Conservation (phyloP, 2,797 vertebrate genomes). For the Oophaga sylvatica region DNA sequence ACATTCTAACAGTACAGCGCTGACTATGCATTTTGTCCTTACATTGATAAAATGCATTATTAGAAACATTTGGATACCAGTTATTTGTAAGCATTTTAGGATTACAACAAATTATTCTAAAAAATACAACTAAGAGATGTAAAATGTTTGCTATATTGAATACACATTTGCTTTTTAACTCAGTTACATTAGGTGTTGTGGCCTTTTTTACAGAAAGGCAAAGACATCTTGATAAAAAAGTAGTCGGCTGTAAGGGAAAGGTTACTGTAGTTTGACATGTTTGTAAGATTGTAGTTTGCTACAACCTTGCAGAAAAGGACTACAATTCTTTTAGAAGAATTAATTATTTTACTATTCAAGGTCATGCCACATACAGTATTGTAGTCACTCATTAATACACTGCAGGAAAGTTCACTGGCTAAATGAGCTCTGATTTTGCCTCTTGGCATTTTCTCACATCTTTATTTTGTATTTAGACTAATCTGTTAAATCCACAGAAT, state of each 20-base stretch:
- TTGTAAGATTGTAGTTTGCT: not conserved
- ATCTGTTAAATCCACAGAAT: constrained; percentile 26
- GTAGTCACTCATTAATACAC: constrained; percentile 1
- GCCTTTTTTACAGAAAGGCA: not conserved
- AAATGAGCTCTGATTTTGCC: not conserved
- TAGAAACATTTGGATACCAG: not conserved
- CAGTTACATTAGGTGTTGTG: not conserved
- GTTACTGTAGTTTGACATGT: not conserved
- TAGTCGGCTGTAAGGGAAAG: not conserved
- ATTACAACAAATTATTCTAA: not conserved
- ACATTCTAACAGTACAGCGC: not conserved
- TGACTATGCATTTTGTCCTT: not conserved
- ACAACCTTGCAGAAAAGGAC: not conserved
- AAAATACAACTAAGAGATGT: not conserved
- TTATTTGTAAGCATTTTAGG: not conserved
- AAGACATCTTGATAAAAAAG: not conserved
- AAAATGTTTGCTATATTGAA: not conserved
- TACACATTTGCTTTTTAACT: not conserved
- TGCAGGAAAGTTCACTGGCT: not conserved
- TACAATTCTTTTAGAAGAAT: not conserved
- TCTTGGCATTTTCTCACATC: constrained; percentile 22
- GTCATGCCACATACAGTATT: not conserved
- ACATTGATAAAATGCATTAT: not conserved
- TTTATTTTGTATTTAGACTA: constrained; percentile 40
- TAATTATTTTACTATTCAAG: constrained; percentile 31